Conservation (phyloP, 2,888 invertebrate species). For the Drosophila suboccidentalis region DNA sequence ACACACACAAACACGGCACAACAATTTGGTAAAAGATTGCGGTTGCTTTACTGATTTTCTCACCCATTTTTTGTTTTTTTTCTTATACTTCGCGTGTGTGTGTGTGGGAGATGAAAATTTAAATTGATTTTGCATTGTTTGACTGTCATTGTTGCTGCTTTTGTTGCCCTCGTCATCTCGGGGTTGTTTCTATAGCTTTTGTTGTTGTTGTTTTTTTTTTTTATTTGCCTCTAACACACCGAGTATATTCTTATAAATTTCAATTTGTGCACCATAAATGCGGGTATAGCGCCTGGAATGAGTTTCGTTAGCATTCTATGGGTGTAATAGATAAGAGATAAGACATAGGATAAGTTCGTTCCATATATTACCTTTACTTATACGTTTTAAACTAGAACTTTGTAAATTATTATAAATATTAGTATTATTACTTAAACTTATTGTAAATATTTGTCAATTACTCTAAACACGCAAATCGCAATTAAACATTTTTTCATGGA, state of each 20-base stretch:
- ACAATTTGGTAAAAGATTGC: slow-evolving; percentile 82
- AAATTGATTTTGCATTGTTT: slow-evolving; percentile 83
- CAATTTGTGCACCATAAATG: slow-evolving; percentile 74
- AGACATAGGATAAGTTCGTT: not conserved
- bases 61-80: slow-evolving; percentile 64
- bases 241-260: slow-evolving; percentile 79
- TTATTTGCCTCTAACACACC: slow-evolving; percentile 49
- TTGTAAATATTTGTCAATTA: too few species aligned
- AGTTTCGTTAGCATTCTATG: slow-evolving; percentile 29
- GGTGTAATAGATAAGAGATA: slow-evolving; percentile 22
- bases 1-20: slow-evolving; percentile 47
- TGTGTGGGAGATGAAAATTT: slow-evolving; percentile 76
- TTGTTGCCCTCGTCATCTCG: slow-evolving; percentile 52
- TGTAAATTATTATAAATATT: not conserved
- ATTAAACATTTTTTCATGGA: too few species aligned
- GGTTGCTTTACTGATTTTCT: slow-evolving; percentile 82
- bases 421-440: too few species aligned
- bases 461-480: too few species aligned
- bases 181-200: slow-evolving; percentile 44
- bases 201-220: slow-evolving; percentile 44
- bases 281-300: slow-evolving; percentile 15
- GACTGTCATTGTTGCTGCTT: slow-evolving; percentile 73
- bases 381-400: not conserved
- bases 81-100: slow-evolving; percentile 23
- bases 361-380: not conserved